A percentile compares a stretch with the other conserved stretches of the same genome.
phyloP scores from a whole-genome alignment of 2,797 vertebrate species.

The Sciurus vulgaris region DNA sequence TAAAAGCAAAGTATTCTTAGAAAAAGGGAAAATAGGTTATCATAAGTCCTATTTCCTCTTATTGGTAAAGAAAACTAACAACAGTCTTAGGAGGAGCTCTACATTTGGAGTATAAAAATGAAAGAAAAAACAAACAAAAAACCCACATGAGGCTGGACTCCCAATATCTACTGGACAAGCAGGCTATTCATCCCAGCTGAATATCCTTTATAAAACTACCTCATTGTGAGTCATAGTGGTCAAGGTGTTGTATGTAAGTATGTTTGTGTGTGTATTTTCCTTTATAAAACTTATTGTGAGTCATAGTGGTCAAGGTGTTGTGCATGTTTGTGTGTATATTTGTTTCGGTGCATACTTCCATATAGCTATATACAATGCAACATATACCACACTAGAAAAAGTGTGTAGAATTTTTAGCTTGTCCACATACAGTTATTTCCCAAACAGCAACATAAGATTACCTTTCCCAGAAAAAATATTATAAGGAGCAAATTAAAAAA shows the following conservation, averaged over 20 bases:
- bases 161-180: background rate
- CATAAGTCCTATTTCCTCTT: background rate
- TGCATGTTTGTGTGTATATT: background rate
- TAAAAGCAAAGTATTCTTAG: conserved; percentile 36
- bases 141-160: background rate
- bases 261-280: background rate
- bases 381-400: background rate
- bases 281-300: background rate
- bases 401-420: background rate
- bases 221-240: background rate
- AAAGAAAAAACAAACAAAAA: background rate
- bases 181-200: background rate
- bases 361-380: background rate
- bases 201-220: background rate
- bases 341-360: background rate
- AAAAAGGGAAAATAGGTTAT: background rate
- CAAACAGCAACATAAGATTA: background rate
- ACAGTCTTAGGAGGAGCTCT: background rate
- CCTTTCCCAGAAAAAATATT: background rate
- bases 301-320: background rate
- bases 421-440: background rate
- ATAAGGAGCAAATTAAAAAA: background rate
- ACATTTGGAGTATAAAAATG: background rate
- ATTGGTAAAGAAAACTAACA: background rate
- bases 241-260: background rate